phyloP scores from a whole-genome alignment of 2,113 vertebrate species.

The Festucalex cinctus region DNA sequence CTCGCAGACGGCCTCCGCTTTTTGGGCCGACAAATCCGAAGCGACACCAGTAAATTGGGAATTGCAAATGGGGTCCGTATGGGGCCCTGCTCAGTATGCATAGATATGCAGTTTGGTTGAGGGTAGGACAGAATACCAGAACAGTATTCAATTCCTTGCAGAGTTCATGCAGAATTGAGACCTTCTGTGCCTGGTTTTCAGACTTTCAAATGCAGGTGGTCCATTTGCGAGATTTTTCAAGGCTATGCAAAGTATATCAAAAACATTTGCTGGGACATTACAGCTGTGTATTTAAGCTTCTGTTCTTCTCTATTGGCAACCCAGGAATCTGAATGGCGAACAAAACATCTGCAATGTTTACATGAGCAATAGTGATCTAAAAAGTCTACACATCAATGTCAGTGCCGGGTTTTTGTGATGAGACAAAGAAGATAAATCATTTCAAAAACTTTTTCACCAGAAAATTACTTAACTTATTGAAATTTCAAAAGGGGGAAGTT shows the following conservation, averaged over 20 bases:
- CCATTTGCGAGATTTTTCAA: not conserved
- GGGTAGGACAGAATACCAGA: slow-evolving; percentile 18
- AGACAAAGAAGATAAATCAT: no score
- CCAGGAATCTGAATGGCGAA: no score
- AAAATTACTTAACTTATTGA: no score
- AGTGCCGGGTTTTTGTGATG: no score
- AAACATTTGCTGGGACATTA: not conserved
- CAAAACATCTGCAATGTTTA: no score
- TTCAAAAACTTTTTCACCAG: no score
- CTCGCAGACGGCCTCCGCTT: slow-evolving; percentile 35
- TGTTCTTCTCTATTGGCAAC: not conserved
- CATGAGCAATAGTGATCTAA: no score
- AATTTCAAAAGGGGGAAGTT: no score
- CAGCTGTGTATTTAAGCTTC: not conserved
- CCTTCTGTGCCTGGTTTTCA: not conserved
- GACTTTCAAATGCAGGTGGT: not conserved
- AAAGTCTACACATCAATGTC: no score
- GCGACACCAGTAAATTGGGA: slow-evolving; percentile 66
- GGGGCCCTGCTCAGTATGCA: slow-evolving; percentile 64
- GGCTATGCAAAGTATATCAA: not conserved
- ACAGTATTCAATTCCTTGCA: not conserved
- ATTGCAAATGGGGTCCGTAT: slow-evolving; percentile 61
- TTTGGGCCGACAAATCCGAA: slow-evolving; percentile 66
- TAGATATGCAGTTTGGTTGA: slow-evolving; percentile 21
- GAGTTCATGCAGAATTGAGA: not conserved